Conservation (phyloP, 2,888 invertebrate species). For the Hirudinaria manillensis region DNA sequence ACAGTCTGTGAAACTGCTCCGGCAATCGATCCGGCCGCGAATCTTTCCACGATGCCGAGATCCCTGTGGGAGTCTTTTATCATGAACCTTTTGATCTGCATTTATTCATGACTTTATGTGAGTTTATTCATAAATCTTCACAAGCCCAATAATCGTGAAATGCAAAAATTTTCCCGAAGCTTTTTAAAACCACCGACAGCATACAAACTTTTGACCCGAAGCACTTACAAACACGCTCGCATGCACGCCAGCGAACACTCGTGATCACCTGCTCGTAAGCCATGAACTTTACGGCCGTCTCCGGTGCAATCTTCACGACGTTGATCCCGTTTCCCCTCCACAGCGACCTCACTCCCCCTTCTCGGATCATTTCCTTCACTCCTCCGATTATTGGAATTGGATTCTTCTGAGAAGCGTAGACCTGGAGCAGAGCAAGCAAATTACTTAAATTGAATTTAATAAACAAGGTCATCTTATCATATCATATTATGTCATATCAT, state of each 20-base stretch:
- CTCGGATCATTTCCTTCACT: constrained; percentile 77
- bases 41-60: constrained; percentile 71
- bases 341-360: constrained; percentile 81
- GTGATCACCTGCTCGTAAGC: constrained; percentile 77
- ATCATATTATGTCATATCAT: not conserved
- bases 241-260: too few relatives aligned
- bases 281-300: constrained; percentile 95
- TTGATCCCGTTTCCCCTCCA: constrained; percentile 99
- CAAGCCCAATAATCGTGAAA: too few relatives aligned
- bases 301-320: constrained; percentile 96
- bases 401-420: constrained; percentile 65
- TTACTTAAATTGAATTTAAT: not conserved
- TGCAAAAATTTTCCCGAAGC: too few relatives aligned
- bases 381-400: constrained; percentile 54
- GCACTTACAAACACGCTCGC: too few relatives aligned
- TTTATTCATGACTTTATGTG: too few relatives aligned
- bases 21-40: constrained; percentile 87
- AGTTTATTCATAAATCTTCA: too few relatives aligned
- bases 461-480: not conserved
- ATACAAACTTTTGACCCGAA: too few relatives aligned
- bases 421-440: constrained; percentile 54
- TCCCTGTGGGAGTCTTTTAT: constrained; percentile 46
- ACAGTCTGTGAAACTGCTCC: constrained; percentile 90
- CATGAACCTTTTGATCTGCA: constrained; percentile 33
- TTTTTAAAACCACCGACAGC: too few relatives aligned